These are phyloP conservation scores for Semnornis frantzii DNA, from an alignment of 2,113 vertebrate genomes.

Conservation along the genomic window DNA sequence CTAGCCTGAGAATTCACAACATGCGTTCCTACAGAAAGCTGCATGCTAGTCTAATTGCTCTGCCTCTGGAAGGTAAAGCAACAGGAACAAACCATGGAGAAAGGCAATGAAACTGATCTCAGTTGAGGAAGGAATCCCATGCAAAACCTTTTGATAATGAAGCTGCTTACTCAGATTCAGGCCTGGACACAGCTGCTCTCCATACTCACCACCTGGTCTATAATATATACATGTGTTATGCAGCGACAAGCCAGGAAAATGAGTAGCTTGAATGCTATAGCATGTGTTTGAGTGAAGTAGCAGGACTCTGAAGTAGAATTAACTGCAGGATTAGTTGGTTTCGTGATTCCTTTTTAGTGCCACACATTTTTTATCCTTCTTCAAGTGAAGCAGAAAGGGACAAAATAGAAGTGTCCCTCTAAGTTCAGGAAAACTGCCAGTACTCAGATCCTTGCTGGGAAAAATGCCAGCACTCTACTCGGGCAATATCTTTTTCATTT, in stretches of 20 bases:
- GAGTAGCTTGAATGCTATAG: neutral
- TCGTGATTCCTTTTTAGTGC: constrained; percentile 6
- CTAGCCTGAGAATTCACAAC: neutral
- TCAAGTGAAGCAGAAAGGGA: constrained; percentile 14
- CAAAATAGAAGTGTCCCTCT: constrained; percentile 36
- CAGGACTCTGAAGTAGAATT: neutral
- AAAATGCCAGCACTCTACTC: constrained; percentile 46
- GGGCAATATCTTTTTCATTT: constrained; percentile 17
- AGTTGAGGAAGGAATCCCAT: neutral
- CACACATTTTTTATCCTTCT: neutral
- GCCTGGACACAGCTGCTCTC: neutral
- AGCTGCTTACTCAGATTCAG: neutral
- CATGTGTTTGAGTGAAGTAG: neutral
- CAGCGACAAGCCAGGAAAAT: neutral
- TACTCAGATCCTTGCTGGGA: constrained; percentile 26
- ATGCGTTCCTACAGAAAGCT: neutral
- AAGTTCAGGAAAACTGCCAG: constrained; percentile 38
- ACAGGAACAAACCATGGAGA: neutral
- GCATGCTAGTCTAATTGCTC: neutral
- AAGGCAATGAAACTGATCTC: neutral
- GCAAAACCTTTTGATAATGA: neutral
- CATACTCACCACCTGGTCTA: neutral
- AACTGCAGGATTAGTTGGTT: neutral
- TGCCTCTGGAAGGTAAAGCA: neutral
- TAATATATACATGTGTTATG: neutral